Conservation (phyloP, 2,888 invertebrate genomes). For the Nudaria mundana region DNA sequence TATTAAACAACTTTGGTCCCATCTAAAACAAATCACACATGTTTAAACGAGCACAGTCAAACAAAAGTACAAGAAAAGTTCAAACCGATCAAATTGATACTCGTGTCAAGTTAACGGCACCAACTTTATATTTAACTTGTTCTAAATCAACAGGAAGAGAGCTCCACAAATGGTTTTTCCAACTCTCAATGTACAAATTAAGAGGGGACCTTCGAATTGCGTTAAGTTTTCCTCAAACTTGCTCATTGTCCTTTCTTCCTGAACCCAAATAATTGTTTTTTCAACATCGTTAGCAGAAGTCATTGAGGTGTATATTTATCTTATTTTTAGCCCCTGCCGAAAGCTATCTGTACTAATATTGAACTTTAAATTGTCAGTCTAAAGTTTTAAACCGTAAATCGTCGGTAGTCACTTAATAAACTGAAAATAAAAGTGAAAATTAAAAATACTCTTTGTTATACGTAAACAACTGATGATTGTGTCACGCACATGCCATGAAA, state of each 20-base stretch:
- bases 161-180: slow-evolving; percentile 22
- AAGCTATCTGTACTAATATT: no score
- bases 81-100: slow-evolving; percentile 9
- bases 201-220: slow-evolving; percentile 18
- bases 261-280: slow-evolving; percentile 19
- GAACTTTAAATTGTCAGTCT: no score
- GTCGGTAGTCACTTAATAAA: no score
- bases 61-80: slow-evolving; percentile 14
- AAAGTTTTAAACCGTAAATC: no score
- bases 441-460: no score
- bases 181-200: slow-evolving; percentile 32
- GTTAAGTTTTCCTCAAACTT: slow-evolving; percentile 20
- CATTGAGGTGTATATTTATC: slow-evolving; percentile 13
- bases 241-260: slow-evolving; percentile 17
- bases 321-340: slow-evolving; percentile 1
- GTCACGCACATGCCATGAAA: no score
- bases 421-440: no score
- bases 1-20: background rate
- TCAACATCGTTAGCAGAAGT: slow-evolving; percentile 10
- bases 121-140: slow-evolving; percentile 27
- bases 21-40: background rate
- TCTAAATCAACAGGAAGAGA: slow-evolving; percentile 27
- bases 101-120: slow-evolving; percentile 17
- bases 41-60: slow-evolving; percentile 2
- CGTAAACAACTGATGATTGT: no score